Conservation (phyloP, 64 coral and sea anemone species). For the Dendrophyllia cribrosa region DNA sequence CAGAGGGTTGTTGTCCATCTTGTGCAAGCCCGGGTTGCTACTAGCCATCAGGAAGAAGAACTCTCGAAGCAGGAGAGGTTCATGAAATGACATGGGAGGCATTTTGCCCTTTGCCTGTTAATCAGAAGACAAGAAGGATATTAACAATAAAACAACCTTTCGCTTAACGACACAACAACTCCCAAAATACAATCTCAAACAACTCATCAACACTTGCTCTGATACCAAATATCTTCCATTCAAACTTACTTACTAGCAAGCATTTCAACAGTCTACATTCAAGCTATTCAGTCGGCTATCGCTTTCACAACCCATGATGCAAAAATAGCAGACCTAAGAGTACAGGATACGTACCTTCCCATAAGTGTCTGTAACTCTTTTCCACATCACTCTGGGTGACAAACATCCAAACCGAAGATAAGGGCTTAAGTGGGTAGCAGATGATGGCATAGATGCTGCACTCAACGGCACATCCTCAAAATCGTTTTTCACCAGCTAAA, state of each 20-base stretch:
- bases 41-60: constrained; percentile 24
- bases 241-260: no score
- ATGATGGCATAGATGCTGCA: constrained; percentile 31
- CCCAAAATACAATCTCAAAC: no score
- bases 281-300: no score
- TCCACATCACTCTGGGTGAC: constrained; percentile 53
- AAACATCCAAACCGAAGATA: constrained; percentile 67
- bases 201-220: no score
- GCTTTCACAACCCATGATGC: no score
- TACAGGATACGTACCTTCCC: constrained; percentile 21
- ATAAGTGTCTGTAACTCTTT: constrained; percentile 10
- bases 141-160: no score
- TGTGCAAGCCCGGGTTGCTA: constrained; percentile 37
- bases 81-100: constrained; percentile 22
- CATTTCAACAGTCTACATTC: no score
- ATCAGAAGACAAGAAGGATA: neutral
- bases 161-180: no score
- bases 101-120: constrained; percentile 21
- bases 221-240: no score
- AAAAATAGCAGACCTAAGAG: neutral
- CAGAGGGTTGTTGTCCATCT: constrained; percentile 47
- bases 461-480: constrained; percentile 32
- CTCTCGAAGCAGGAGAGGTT: constrained; percentile 36
- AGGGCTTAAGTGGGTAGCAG: constrained; percentile 45
- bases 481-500: constrained; percentile 30